Conservation (phyloP, 2,888 invertebrate species). For the Lasioglossum oenotherae region DNA sequence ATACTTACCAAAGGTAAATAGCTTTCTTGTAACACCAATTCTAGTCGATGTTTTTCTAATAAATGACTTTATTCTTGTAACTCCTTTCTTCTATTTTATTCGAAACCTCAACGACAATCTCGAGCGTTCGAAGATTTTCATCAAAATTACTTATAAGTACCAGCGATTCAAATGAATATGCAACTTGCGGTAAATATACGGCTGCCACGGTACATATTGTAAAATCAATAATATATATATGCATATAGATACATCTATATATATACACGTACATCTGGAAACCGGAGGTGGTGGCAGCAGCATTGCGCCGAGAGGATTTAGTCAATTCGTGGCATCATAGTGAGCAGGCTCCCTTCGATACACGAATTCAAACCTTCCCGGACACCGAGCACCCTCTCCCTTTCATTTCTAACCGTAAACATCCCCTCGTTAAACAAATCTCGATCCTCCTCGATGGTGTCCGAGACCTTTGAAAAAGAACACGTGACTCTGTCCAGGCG, state of each 20-base stretch:
- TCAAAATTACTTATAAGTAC: neutral
- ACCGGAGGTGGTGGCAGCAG: constrained; percentile 63
- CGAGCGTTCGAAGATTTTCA: neutral
- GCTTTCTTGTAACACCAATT: neutral
- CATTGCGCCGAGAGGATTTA: constrained; percentile 62
- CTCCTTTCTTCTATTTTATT: neutral
- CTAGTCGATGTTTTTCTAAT: neutral
- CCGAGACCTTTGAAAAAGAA: neutral
- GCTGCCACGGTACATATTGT: constrained; percentile 25
- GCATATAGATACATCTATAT: neutral
- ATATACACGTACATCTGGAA: constrained; percentile 20
- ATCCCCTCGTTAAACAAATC: neutral
- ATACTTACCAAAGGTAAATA: neutral
- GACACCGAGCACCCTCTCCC: neutral
- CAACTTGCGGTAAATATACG: neutral
- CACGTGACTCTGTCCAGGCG: neutral
- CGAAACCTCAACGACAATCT: neutral
- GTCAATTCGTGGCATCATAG: constrained; percentile 62
- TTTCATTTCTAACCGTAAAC: neutral
- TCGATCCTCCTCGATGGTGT: neutral
- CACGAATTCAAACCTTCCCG: neutral
- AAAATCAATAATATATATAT: constrained; percentile 71
- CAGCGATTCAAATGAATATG: neutral
- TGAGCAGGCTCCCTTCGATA: constrained; percentile 15
- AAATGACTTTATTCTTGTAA: neutral